Base-by-base conservation (phyloP, 2,888 invertebrate genomes). In the Noctua janthe region DNA sequence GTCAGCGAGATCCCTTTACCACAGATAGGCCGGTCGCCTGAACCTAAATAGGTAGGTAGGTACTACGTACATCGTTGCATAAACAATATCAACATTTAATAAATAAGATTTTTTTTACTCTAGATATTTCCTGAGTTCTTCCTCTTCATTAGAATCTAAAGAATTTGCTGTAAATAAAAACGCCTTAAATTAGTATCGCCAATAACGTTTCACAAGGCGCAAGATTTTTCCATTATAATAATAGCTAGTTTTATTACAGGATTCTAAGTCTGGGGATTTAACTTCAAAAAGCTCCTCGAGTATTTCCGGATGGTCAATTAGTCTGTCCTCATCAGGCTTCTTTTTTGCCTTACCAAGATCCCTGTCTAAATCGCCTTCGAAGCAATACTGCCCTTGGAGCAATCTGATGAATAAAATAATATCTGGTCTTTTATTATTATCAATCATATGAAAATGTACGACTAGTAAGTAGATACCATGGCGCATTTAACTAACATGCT, bases 301-400 rank as follows among this genome's bases (percentile, higher is more conserved):
- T 29, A 77, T 6, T 69, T 82, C 75, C 17, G 88, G 66, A 5
- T 73, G 75, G 39, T 69, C 35, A 35, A 47, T n/a, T 23, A 64
- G 1, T 69, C 4, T 76, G 5, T 66, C 51, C 11, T 54, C 54
- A 29, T 49, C 29, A 3, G 1, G 10, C 15, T 5, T 72, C 35
- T 69, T 76, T 78, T 88, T 87, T 29, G 0, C 5, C 80, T 84
- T 82, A 79, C 66, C 54, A 5, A 78, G 62, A 43, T 86, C 71
- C 17, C 29, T 79, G 69, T 90, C 81, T 74, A 96, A 83, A 85
- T 96, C 96, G 66, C 86, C 87, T 89, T 95, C 95, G 0, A 94
- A 88, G 67, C 96, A 96, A 81, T 96, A 96, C 81, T 96, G 92
- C 7, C 97, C 97, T 87, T 90, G 92, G 47, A 96, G 86, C 66